These are phyloP conservation scores for Sebastolobus altivelis DNA, from an alignment of 2,797 vertebrate genomes.

Conservation along the genomic window DNA sequence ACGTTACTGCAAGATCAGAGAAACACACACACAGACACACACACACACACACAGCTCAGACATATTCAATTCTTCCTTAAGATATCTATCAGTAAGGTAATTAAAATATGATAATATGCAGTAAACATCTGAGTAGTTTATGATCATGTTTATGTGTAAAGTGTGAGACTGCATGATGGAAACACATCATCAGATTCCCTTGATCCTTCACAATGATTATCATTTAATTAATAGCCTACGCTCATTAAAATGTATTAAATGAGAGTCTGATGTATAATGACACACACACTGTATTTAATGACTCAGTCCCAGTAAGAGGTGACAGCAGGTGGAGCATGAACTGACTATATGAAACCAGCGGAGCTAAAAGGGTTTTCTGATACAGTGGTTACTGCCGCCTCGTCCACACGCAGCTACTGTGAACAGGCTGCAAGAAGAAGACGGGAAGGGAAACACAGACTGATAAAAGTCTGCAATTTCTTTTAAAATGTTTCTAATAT, in stretches of 20 bases:
- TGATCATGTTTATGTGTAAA: neutral
- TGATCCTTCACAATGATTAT: neutral
- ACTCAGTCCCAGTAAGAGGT: neutral
- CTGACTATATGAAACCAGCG: neutral
- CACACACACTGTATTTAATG: neutral
- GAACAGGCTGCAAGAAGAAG: neutral
- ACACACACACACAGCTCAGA: neutral
- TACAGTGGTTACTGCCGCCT: neutral
- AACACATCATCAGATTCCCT: neutral
- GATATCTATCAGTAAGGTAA: neutral
- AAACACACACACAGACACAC: neutral
- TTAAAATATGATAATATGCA: neutral
- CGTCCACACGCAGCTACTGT: neutral
- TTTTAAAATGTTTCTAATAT: neutral
- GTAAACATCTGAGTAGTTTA: neutral
- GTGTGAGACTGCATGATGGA: neutral
- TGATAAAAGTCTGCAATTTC: neutral
- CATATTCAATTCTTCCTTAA: neutral
- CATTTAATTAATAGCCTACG: neutral
- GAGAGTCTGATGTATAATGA: neutral
- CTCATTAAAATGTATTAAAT: neutral
- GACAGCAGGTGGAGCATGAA: constrained; percentile 1
- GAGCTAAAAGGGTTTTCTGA: neutral
- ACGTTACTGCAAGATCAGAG: constrained; percentile 18
- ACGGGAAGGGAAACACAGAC: neutral